Evolutionary conservation across 2,113 vertebrate species (phyloP), one percentile per base, ranked within the genome.

Genomic region (Bostrychus sinensis): DNA sequence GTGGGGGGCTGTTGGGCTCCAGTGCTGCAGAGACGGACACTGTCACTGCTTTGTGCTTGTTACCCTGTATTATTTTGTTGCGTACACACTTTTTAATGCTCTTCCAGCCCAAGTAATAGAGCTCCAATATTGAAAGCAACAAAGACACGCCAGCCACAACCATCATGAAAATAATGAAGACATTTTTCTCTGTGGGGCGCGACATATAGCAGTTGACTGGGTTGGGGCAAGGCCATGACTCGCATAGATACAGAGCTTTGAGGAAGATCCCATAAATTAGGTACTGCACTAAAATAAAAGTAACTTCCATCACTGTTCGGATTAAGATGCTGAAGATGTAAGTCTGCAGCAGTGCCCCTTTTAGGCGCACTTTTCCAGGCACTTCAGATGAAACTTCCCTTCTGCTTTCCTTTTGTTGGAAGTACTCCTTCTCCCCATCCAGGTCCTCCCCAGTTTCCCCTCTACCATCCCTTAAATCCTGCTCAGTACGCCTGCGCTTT

Each of bases 161-260:
- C 83, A 98, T 83, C 97, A 99, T 98, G 72, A 99, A 99, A 70
- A 98, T 75, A 0, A 99, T 98, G 88, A 99, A 99, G 45, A 99
- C 93, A 0, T 98, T 99, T 87, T 99, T 99, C 91, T 98, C 97
- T 0, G 97, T 99, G 56, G 97, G 97, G 7, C 97, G 91, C 5
- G 97, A 99, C 59, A 99, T 94, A 0, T 96, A 99, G 77, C 97
- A 99, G 88, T 98, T 97, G 75, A 99, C 96, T 0, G 91, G 91
- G 81, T 99, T 95, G 6, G 96, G 96, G 45, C 97, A 98, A 37
- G 97, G 97, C 11, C 85, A 92, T 7, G 93, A 57, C 28, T 91
- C 89, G 84, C 97, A 99, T 39, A 92, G 86, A 5, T 98, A 96
- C 54, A 97, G 45, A 0, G 95, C 94, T 55, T 92, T 78, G 79